These are phyloP conservation scores for Bufo bufo DNA, from an alignment of 2,113 vertebrate species.

Conservation along the genomic window DNA sequence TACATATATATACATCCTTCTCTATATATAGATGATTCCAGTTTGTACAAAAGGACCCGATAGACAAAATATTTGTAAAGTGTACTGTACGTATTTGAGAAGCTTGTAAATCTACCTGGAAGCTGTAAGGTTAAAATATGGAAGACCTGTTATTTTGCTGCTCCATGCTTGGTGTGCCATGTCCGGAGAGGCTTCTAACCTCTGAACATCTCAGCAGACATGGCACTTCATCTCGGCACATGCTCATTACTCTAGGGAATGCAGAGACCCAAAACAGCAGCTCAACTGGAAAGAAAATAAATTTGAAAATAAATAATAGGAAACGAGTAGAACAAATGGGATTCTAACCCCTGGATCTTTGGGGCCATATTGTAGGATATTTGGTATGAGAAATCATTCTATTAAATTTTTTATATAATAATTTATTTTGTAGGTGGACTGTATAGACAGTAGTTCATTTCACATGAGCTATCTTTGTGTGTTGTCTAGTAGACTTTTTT, in stretches of 20 bases:
- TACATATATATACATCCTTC: too few relatives aligned
- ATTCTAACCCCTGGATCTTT: not conserved
- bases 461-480: not conserved
- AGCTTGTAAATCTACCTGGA: not conserved
- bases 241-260: constrained; percentile 42
- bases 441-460: not conserved
- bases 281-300: constrained; percentile 47
- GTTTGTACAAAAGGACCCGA: not conserved
- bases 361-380: not conserved
- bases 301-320: constrained; percentile 47
- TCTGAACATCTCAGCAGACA: constrained; percentile 32
- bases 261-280: constrained; percentile 50
- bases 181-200: constrained; percentile 38
- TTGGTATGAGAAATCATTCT: not conserved
- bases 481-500: too few relatives aligned
- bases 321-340: constrained; percentile 4
- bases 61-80: not conserved
- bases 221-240: constrained; percentile 27
- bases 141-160: not conserved
- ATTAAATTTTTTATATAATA: too few relatives aligned
- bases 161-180: not conserved
- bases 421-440: not conserved
- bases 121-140: not conserved
- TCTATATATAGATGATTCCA: not conserved
- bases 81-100: not conserved